These are phyloP conservation scores for Gnathonemus echidnorhynchus DNA, from an alignment of 2,113 vertebrate genomes.

Conservation along the genomic window DNA sequence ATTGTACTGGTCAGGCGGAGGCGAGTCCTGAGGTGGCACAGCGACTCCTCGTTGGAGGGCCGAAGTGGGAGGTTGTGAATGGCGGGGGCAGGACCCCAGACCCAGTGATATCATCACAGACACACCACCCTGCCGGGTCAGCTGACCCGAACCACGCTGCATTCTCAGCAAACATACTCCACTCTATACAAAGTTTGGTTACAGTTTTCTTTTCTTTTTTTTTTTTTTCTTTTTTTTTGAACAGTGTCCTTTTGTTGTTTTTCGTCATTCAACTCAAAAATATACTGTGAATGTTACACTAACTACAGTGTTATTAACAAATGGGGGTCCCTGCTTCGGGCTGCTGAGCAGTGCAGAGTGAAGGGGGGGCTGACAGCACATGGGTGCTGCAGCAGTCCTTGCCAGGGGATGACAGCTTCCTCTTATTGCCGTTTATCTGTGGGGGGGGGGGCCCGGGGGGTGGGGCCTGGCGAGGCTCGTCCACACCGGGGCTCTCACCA, in stretches of 20 bases:
- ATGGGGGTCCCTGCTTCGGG: slow-evolving; percentile 92
- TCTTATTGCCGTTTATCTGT: slow-evolving; percentile 3
- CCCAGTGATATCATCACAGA: slow-evolving; percentile 16
- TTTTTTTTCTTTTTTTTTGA: slow-evolving; percentile 27
- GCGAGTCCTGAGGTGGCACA: not conserved
- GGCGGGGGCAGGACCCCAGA: not conserved
- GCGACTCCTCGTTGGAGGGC: not conserved
- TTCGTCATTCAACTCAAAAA: slow-evolving; percentile 71
- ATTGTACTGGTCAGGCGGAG: not conserved
- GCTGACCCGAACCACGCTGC: slow-evolving; percentile 10
- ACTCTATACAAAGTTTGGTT: slow-evolving; percentile 70
- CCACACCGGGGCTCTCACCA: slow-evolving; percentile 67
- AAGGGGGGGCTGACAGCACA: not conserved
- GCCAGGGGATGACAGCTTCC: slow-evolving; percentile 24
- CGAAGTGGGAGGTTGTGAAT: not conserved
- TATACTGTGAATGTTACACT: slow-evolving; percentile 89
- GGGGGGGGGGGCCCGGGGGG: slow-evolving; percentile 22
- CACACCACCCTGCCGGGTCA: slow-evolving; percentile 26
- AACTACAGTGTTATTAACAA: slow-evolving; percentile 84
- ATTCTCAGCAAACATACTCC: slow-evolving; percentile 58
- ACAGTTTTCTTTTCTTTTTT: slow-evolving; percentile 21
- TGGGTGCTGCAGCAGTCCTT: slow-evolving; percentile 24
- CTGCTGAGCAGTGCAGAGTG: slow-evolving; percentile 65
- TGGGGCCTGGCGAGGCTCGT: slow-evolving; percentile 18
- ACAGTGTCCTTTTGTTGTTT: slow-evolving; percentile 48